A percentile compares a stretch with the other conserved stretches of the same genome.
phyloP scores from a whole-genome alignment of 2,797 vertebrate species.

The Epinephelus coioides region DNA sequence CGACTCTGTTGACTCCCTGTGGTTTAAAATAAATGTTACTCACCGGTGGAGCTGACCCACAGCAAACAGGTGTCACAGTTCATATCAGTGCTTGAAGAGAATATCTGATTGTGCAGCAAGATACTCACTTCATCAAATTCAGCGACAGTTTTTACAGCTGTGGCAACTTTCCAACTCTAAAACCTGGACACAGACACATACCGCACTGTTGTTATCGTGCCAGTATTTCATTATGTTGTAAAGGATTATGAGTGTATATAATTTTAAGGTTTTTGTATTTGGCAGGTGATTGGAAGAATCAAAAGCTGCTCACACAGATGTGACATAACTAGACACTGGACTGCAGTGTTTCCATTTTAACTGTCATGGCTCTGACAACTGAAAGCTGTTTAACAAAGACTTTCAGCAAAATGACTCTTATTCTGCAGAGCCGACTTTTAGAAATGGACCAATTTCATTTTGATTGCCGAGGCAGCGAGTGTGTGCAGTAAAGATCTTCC shows the following conservation, averaged over 20 bases:
- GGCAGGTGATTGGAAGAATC: constrained; percentile 3
- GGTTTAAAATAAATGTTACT: constrained; percentile 2
- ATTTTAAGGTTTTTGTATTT: background rate
- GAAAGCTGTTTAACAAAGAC: constrained; percentile 21
- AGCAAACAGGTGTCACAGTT: constrained; percentile 7
- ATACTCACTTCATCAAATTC: background rate
- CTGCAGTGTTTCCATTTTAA: constrained; percentile 8
- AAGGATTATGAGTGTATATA: background rate
- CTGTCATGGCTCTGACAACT: constrained; percentile 6
- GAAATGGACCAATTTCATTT: constrained; percentile 34
- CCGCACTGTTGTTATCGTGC: background rate
- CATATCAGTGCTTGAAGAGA: background rate
- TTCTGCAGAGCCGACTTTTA: background rate
- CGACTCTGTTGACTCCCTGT: background rate
- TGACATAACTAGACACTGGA: background rate
- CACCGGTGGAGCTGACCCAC: constrained; percentile 8
- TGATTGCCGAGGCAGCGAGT: constrained; percentile 16
- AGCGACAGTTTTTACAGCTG: background rate
- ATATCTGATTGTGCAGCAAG: background rate
- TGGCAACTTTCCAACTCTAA: background rate
- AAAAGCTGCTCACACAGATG: constrained; percentile 24
- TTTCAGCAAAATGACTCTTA: constrained; percentile 21
- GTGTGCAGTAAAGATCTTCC: background rate
- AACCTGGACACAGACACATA: background rate
- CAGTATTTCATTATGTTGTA: background rate